Evolutionary conservation across 2,888 invertebrate species (phyloP), one percentile per base, ranked within the genome.

Genomic region (Cerastoderma edule): DNA sequence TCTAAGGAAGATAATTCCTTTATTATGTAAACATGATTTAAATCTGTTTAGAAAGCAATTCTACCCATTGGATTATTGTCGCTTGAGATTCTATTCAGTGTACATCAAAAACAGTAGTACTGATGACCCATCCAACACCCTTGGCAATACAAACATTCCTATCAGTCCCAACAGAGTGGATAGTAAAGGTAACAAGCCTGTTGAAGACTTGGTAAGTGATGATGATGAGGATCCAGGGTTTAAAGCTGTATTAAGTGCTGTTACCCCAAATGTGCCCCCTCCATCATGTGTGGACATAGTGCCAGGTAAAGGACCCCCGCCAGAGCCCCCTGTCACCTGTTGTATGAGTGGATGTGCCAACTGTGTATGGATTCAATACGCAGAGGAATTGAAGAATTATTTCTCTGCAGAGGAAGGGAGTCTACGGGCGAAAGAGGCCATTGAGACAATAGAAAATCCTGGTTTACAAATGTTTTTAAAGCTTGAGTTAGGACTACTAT

Each of bases 351-450:
- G 98, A 0, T 98, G 98, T 93, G 94, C 96, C 0, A 98, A 97
- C 93, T 98, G 98, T 92, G 98, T 98, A 5, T 98, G 97, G 96
- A 95, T 98, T 67, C 95, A 95, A 22, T 98, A 98, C 94, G 98
- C 97, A 0, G 96, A 97, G 87, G 95, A 96, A 28, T 88, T 98
- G 56, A 85, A 83, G 50, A 66, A 84, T 2, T 91, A 89, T 68
- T 91, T 89, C 72, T 77, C 78, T 46, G 95, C 95, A 83, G 96
- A 96, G 24, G 95, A 95, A 83, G 96, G 96, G 24, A 96, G 96
- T 0, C 95, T 95, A 64, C 94, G 95, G 70, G 95, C 95, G 0
- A 94, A 95, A 35, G 94, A 95, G 89, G 94, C 95, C 69, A 95
- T 98, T n/a, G 95, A 96, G 35, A 71, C 86, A 56, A 86, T 91